phyloP scores from a whole-genome alignment of 1,140 invertebrate genomes.

The Zaprionus davidi region DNA sequence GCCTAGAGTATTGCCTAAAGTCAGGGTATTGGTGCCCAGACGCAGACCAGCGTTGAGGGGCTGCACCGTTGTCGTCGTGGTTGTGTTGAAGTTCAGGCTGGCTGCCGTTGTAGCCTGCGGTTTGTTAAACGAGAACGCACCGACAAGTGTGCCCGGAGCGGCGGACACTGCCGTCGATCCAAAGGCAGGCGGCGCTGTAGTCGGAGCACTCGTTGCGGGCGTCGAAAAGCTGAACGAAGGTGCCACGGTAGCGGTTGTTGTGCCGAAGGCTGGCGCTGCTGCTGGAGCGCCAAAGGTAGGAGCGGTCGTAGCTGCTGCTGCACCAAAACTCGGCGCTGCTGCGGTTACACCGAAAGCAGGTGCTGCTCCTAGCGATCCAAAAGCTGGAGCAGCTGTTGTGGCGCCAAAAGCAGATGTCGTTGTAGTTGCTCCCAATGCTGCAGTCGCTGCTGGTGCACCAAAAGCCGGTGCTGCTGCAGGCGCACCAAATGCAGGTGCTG shows the following conservation, averaged over 20 bases:
- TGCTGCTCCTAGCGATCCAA: conserved; percentile 29
- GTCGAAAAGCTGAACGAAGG: conserved; percentile 60
- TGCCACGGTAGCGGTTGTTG: conserved; percentile 54
- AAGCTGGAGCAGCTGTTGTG: conserved; percentile 21
- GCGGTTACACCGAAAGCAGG: conserved; percentile 25
- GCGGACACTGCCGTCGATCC: conserved; percentile 46
- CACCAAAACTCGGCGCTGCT: conserved; percentile 34
- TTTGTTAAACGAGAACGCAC: conserved; percentile 70
- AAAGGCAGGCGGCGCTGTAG: conserved; percentile 56
- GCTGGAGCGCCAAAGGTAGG: conserved; percentile 34
- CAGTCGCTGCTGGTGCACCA: conserved; percentile 25
- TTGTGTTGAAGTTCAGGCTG: conserved; percentile 75
- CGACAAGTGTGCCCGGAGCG: conserved; percentile 38
- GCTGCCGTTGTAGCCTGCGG: conserved; percentile 65
- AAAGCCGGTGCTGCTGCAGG: conserved; percentile 40
- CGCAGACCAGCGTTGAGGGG: conserved; percentile 52
- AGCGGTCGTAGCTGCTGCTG: not conserved
- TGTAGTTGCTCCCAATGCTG: conserved; percentile 40
- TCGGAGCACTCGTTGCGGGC: conserved; percentile 44
- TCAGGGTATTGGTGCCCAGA: conserved; percentile 42
- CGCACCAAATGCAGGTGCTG: conserved; percentile 44
- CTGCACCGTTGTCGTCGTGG: conserved; percentile 62
- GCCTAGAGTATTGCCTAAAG: conserved; percentile 18
- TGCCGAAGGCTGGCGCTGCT: conserved; percentile 24
- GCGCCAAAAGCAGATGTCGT: conserved; percentile 47